Evolutionary conservation across 2,888 invertebrate genomes (phyloP), one percentile per base, ranked within the genome.

Genomic region (Cantharis nigra): DNA sequence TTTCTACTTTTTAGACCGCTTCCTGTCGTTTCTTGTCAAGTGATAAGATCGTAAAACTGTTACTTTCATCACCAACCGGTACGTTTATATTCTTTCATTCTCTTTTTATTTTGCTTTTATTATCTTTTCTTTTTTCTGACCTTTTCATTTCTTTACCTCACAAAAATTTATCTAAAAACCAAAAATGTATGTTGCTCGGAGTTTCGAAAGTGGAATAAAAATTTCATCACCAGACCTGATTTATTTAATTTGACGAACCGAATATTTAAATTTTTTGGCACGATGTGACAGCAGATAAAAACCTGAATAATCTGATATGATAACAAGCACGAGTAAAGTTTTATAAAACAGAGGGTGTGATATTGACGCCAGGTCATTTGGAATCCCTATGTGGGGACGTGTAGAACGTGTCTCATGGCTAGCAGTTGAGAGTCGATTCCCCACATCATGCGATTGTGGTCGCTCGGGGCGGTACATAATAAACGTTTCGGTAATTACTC

Each of bases 331-430:
- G 20, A 67, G 23, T 23, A n/a, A 23, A 26, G 65, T 67, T 67
- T 67, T 67, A 20, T 67, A 67, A 67, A 23, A 26, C 26, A 67
- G 26, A 67, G 65, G 65, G 65, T 67, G 18, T 67, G 65, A 67
- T 67, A 67, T 67, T 67, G 65, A 67, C 20, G 65, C 26, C 26
- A 18, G 65, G 26, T 67, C 23, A 67, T 67, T 67, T 67, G 26
- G 23, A 67, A 67, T 67, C 65, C 65, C 65, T 23, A 67, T 67
- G 65, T 23, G 65, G n/a, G 23, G 23, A 23, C 20, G 26, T 23
- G 65, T 67, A 13, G 65, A 67, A 26, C 65, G 65, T 67, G 65
- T 67, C 65, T 67, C 65, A 67, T 67, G 65, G 65, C 65, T 67
- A 26, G 65, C 23, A 67, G 65, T 23, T 64, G 64, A 64, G 20